Base-by-base conservation (phyloP, 2,113 vertebrate species). In the Taurulus bubalis region DNA sequence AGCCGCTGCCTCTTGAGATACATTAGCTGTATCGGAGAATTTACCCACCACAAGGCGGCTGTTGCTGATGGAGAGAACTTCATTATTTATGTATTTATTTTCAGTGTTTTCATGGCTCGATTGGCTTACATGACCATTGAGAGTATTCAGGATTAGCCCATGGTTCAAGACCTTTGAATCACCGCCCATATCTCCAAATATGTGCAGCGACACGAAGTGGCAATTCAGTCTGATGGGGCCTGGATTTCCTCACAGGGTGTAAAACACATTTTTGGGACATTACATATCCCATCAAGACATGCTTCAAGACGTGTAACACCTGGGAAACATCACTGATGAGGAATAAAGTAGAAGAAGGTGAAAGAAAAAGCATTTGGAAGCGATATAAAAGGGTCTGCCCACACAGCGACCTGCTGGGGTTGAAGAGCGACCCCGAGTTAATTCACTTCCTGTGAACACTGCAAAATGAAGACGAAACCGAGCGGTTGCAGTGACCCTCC, bases 1-100 rank as follows among this genome's bases (percentile, higher is more conserved):
- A 77, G 28, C 45, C 3, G 14, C 8, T 10, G 36, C 67, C 77
- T 76, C 51, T 64, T 10, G 63, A 59, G 56, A 56, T n/a, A 8
- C 56, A 45, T 24, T 0, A 18, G 47, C 34, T 55, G 65, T 32
- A 16, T 9, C 11, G 56, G 45, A 73, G 60, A 9, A 64, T 63
- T 45, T 36, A 71, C n/a, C 71, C 64, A 30, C 20, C 60, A 20
- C 38, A 71, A 49, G 71, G 66, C 65, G 53, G 79, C 40, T 24
- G 49, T 42, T 58, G 26, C 58, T 24, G 2, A 65, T 26, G 47
- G 1, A 51, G 16, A 77, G 22, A 38, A 30, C 26, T 76, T 26
- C 2, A 0, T 15, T 53, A 49, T 49, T 18, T 1, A 18, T 42
- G 9, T 53, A 9, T 49, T 12, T 1, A 24, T 42, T 11, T 24